These are phyloP conservation scores for Oryzias woworae DNA, from an alignment of 2,113 vertebrate species.

Conservation along the genomic window DNA sequence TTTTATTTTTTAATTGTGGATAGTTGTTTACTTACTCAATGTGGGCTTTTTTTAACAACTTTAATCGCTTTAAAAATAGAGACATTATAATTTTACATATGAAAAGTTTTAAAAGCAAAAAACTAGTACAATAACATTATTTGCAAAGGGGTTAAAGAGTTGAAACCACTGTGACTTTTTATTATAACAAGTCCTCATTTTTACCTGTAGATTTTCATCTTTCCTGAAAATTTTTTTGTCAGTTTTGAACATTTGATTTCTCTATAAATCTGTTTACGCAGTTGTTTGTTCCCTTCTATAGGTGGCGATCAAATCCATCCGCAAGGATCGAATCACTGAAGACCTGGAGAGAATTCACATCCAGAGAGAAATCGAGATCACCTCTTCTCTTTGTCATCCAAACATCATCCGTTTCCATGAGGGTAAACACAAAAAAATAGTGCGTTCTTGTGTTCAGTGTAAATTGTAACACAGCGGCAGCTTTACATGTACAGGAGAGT, in stretches of 20 bases:
- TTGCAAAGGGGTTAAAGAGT: no score
- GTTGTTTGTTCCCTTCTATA: conserved; percentile 20
- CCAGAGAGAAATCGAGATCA: conserved; percentile 83
- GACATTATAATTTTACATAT: no score
- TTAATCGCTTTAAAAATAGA: no score
- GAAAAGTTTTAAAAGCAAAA: neutral
- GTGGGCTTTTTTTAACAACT: neutral
- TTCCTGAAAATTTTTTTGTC: no score
- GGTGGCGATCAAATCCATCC: conserved; percentile 83
- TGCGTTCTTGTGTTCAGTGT: no score
- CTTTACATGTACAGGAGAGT: no score
- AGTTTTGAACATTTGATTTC: neutral
- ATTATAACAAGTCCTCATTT: no score
- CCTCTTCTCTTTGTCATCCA: conserved; percentile 74
- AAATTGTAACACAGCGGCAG: no score
- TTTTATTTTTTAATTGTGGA: conserved; percentile 15
- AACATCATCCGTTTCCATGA: conserved; percentile 81
- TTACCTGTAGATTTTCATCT: no score
- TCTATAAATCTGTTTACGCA: neutral
- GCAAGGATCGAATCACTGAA: conserved; percentile 78
- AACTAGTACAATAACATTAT: neutral
- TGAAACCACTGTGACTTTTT: no score
- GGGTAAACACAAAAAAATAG: conserved; percentile 58
- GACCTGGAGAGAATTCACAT: conserved; percentile 79
- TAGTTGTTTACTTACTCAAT: neutral